Base-by-base conservation (phyloP, 2,888 invertebrate species). In the Dorcus parallelipipedus region DNA sequence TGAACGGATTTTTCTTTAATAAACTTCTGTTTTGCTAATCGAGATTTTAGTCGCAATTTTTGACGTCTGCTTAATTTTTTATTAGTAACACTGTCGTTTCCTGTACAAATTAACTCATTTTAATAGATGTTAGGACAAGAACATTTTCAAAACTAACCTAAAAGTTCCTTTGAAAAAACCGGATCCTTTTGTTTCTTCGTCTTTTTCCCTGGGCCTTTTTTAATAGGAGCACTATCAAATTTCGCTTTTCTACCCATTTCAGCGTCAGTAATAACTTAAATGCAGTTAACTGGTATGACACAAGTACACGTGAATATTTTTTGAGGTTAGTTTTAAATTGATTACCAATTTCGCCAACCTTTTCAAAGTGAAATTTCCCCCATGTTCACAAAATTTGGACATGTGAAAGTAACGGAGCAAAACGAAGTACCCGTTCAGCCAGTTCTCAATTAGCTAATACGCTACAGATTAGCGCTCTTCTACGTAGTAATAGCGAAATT, bases 221-320 rank as follows among this genome's bases (percentile, higher is more conserved):
- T 91, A 2, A 84, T 84, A 66, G 86, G 83, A 56, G 81, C 82
- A 39, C 81, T 84, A 66, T 83, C 83, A 75, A 88, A 93, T 71
- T 90, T 89, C 3, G 90, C 93, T 80, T 93, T 94, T 43, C 94
- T 84, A 63, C 94, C 94, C 95, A 95, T 95, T 72, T 69, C 81
- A 52, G 38, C 38, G 10, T 17, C 1, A 45, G 1, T 17, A 6
- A 45, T 4, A 45, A 43, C 3, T 10, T 10, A 43, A 45, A 45
- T 2, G 20, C 9, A 33, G 6, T 33, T 33, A 33, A 33, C 26
- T 7, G 42, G 6, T 17, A 8, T 0, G 7, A 42, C 10, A 42
- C 9, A 45, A 4, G 9, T 20, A 20, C 45, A 45, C 45, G 45
- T 45, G 45, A 33, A 33, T 33, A 33, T 6, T 33, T 33, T 33